These are phyloP conservation scores for Drosophila helvetica DNA, from an alignment of 2,888 invertebrate genomes.

Conservation along the genomic window DNA sequence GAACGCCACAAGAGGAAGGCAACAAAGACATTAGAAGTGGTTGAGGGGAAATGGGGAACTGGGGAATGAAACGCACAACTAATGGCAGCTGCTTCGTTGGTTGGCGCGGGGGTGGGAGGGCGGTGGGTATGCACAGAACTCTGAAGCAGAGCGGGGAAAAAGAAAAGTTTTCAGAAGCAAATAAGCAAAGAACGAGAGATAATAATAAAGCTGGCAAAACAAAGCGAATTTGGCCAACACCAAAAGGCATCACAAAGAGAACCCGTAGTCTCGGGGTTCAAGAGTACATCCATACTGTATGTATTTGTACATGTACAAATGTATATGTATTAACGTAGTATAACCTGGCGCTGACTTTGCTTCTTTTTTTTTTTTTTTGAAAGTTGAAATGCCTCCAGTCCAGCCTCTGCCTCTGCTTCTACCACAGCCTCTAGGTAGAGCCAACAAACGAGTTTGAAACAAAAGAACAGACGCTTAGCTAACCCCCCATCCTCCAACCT, in stretches of 20 bases:
- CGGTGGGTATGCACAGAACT: slow-evolving; percentile 38
- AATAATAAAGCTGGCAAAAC: slow-evolving; percentile 42
- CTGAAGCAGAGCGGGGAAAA: slow-evolving; percentile 37
- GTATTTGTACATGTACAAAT: slow-evolving; percentile 7
- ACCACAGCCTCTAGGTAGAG: slow-evolving; percentile 52
- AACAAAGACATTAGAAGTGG: slow-evolving; percentile 28
- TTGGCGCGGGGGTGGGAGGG: slow-evolving; percentile 3
- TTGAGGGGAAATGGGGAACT: slow-evolving; percentile 2
- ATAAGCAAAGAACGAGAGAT: slow-evolving; percentile 49
- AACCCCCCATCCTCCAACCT: slow-evolving; percentile 26
- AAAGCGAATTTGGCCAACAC: slow-evolving; percentile 51
- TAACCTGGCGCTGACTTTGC: slow-evolving; percentile 68
- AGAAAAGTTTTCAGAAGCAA: slow-evolving; percentile 49
- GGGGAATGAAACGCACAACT: slow-evolving; percentile 18
- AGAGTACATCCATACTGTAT: slow-evolving; percentile 5
- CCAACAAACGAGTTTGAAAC: slow-evolving; percentile 73
- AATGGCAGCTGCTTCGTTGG: slow-evolving; percentile 40
- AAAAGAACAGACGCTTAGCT: slow-evolving; percentile 71
- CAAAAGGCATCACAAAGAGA: slow-evolving; percentile 20
- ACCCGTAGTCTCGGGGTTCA: slow-evolving; percentile 41
- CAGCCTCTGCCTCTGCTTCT: slow-evolving; percentile 15
- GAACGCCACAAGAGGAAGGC: slow-evolving; percentile 52
- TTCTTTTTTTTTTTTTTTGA: slow-evolving; percentile 65
- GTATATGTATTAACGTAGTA: slow-evolving; percentile 34
- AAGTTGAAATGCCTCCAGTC: slow-evolving; percentile 62